Base-by-base conservation (phyloP, 2,113 vertebrate species). In the Nipponia nippon region DNA sequence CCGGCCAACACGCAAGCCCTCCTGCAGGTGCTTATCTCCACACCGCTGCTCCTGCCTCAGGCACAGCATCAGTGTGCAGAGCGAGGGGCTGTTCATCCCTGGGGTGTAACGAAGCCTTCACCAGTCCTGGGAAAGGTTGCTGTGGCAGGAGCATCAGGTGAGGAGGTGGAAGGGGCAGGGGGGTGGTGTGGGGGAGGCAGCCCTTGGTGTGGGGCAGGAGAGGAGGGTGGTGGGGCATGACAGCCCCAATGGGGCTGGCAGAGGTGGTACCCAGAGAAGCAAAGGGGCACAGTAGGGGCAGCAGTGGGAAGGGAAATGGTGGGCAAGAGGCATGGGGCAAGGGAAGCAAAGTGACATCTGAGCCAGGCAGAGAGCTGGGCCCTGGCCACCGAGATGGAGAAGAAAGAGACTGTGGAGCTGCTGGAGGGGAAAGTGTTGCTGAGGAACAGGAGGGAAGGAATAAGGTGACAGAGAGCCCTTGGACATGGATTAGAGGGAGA, bases 11-110 rank as follows among this genome's bases (percentile, higher is more conserved):
- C 2, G 1, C 36, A 59, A 90, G 30, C 18, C 12, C 17, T 58
- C 27, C 42, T 25, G 30, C 1, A 2, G 11, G 10, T 47, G 38
- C 40, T 62, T 0, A 0, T 53, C 56, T 71, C 73, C 36, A 34
- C 32, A 38, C 10, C 1, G 3, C 83, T 79, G 44, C 30, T 90
- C 13, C 59, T 58, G 47, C 50, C 55, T 26, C 4, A 1, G 46
- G 34, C 10, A 7, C 47, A 76, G 61, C 50, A 89, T 19, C 29
- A 22, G 50, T 1, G 0, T 7, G n/a, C 38, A 40, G 38, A 53
- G 4, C 6, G 2, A n/a, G 46, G 40, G 5, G 19, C 22, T 65
- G 59, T 20, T 83, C 29, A 40, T 52, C n/a, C 30, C 62, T 4
- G 3, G 63, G 20, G 17, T n/a, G 27, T 36, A 26, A 88, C 2